Percentiles rank a stretch among this genome's conserved stretches.
phyloP scores from a whole-genome alignment of 2,888 invertebrate genomes.

The Phortica magna region DNA sequence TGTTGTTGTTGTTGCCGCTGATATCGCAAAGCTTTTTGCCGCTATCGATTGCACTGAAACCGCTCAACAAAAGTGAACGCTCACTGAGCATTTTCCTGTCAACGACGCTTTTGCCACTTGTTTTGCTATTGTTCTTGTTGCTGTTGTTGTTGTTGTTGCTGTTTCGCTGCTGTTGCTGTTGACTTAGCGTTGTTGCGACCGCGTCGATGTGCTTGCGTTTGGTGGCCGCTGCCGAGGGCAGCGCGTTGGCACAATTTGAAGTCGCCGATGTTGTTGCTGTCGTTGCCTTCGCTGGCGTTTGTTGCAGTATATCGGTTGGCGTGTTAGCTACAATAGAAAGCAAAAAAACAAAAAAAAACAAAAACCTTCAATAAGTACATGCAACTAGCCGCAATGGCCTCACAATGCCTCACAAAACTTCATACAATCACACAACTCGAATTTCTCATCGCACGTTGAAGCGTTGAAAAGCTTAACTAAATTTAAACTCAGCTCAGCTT shows the following conservation, averaged over 20 bases:
- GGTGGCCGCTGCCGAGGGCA: slow-evolving; percentile 59
- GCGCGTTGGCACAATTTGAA: slow-evolving; percentile 53
- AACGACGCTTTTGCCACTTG: slow-evolving; percentile 44
- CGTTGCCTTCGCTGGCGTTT: slow-evolving; percentile 69
- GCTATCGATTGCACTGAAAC: slow-evolving; percentile 73
- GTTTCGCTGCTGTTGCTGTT: slow-evolving; percentile 51
- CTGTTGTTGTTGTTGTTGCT: slow-evolving; percentile 46
- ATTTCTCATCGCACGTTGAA: background rate
- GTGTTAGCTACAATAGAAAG: slow-evolving; percentile 64
- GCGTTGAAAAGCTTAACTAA: background rate
- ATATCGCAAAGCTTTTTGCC: slow-evolving; percentile 73
- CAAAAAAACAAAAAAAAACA: slow-evolving; percentile 27
- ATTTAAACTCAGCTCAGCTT: slow-evolving; percentile 26
- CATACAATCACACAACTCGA: background rate
- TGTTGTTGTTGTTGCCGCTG: slow-evolving; percentile 31
- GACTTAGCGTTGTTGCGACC: slow-evolving; percentile 59
- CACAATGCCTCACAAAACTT: background rate
- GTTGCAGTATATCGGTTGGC: slow-evolving; percentile 68
- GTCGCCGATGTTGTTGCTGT: slow-evolving; percentile 57
- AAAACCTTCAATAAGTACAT: slow-evolving; percentile 5
- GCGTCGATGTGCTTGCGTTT: slow-evolving; percentile 64
- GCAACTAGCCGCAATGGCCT: background rate
- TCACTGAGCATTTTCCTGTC: slow-evolving; percentile 77
- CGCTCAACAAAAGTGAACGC: slow-evolving; percentile 75
- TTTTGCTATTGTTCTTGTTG: slow-evolving; percentile 46